Base-by-base conservation (phyloP, 2,113 vertebrate genomes). In the Hippocampus barbouri region DNA sequence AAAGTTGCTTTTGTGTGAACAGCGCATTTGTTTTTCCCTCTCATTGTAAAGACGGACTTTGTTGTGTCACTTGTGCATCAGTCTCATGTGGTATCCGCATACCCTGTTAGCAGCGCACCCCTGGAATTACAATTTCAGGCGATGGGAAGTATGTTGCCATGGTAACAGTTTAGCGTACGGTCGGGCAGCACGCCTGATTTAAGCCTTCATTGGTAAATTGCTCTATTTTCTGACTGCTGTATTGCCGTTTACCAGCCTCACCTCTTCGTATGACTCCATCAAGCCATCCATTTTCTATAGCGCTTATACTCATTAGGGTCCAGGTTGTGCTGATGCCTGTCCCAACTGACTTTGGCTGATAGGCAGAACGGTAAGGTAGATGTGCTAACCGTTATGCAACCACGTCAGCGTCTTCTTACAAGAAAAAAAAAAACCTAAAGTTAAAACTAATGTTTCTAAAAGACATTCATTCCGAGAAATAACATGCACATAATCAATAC, bases 81-180 rank as follows among this genome's bases (percentile, higher is more conserved):
- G 25, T 40, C 68, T 59, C 62, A 62, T 16, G 23, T 70, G 80
- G 72, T 40, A 67, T 43, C 67, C 70, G 71, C 27, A 80, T 67
- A 34, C 71, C 38, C 9, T 40, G 70, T 75, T 60, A 21, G 51
- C 62, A 18, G n/a, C 0, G 1, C 70, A 75, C 30, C 53, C 30
- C 21, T 57, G 63, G 82, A 81, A 75, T 80, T 66, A 75, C 77
- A 79, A 54, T 70, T 60, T 68, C 77, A 69, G 68, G 69, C 40
- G 66, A 47, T 45, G 77, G 80, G 74, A 75, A 66, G 80, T 74
- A 73, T 81, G 89, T 88, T 75, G 18, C 85, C 86, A 89, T 88
- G 87, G 87, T 77, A 83, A 90, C 82, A 63, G 62, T 54, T 85
- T 81, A 54, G 70, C 76, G 77, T 80, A 86, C 62, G 74, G 70